A percentile compares a stretch with the other conserved stretches of the same genome.
Evolutionary conservation across 2,797 vertebrate genomes (phyloP).

Genomic region (Coranthus polyacanthus): DNA sequence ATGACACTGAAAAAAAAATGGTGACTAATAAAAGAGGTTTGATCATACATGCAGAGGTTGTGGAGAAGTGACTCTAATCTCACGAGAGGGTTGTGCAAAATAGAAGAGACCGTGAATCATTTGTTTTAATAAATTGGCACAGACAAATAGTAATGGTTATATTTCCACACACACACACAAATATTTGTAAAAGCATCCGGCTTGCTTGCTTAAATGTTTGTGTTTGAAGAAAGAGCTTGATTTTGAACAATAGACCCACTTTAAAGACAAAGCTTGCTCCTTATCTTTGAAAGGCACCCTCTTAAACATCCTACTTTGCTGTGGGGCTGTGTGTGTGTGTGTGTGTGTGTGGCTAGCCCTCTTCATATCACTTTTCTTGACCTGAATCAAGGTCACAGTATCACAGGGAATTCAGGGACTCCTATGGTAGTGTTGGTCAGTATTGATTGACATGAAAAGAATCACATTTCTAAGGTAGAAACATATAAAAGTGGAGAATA

Average conservation of each 20-base stretch:
- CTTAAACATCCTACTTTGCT: conserved; percentile 78
- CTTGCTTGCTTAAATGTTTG: conserved; percentile 58
- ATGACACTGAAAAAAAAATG: conserved; percentile 22
- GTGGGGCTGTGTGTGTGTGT: conserved; percentile 38
- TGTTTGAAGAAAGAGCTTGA: conserved; percentile 53
- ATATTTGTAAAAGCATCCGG: conserved; percentile 65
- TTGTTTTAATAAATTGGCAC: conserved; percentile 18
- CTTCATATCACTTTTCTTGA: conserved; percentile 60
- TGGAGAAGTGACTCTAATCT: conserved; percentile 11
- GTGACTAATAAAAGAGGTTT: conserved; percentile 6
- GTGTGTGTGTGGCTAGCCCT: conserved; percentile 19
- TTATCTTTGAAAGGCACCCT: conserved; percentile 82
- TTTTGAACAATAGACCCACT: conserved; percentile 76
- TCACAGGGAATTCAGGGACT: conserved; percentile 12
- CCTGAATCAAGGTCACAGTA: conserved; percentile 58
- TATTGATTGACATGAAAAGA: background rate
- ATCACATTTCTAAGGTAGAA: too few relatives aligned
- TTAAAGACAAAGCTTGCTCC: conserved; percentile 73
- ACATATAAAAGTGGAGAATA: too few relatives aligned
- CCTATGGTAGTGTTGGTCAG: too few relatives aligned
- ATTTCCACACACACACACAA: conserved; percentile 49
- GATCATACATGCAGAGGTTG: conserved; percentile 13
- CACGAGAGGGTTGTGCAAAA: too few relatives aligned
- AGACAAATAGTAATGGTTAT: conserved; percentile 44
- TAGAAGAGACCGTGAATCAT: background rate